A percentile compares a stretch with the other conserved stretches of the same genome.
Evolutionary conservation across 2,113 vertebrate species (phyloP).

Genomic region (Burhinus bistriatus): DNA sequence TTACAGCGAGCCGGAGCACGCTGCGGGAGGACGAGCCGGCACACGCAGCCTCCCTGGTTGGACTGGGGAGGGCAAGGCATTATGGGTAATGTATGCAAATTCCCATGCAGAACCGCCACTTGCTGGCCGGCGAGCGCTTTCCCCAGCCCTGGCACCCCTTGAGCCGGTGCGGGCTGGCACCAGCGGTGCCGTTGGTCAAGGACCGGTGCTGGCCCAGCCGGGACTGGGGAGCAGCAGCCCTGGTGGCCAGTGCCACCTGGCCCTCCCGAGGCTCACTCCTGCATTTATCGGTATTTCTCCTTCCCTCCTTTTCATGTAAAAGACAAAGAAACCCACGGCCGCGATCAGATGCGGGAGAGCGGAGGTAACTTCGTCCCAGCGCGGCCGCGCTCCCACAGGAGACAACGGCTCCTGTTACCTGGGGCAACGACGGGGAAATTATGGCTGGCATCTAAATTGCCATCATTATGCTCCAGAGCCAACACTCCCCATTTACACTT

Average conservation of each 20-base stretch:
- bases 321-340: background rate
- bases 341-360: background rate
- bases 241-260: too few relatives aligned
- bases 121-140: rapidly evolving
- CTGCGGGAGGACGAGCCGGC: background rate
- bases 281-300: background rate
- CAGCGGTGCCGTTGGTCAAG: rapidly evolving
- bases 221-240: background rate
- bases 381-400: constrained; percentile 33
- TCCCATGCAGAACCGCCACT: background rate
- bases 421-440: constrained; percentile 55
- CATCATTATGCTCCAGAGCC: constrained; percentile 62
- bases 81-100: background rate
- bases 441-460: constrained; percentile 58
- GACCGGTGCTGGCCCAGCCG: too few relatives aligned
- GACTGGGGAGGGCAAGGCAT: background rate
- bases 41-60: background rate
- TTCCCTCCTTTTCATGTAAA: background rate
- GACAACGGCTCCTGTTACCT: constrained; percentile 46
- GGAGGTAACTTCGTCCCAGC: constrained; percentile 14
- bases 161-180: background rate
- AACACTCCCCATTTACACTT: constrained; percentile 58
- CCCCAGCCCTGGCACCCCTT: background rate
- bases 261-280: background rate
- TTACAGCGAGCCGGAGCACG: background rate